Base-by-base conservation (phyloP, 2,113 vertebrate species). In the Spheniscus mendiculus region DNA sequence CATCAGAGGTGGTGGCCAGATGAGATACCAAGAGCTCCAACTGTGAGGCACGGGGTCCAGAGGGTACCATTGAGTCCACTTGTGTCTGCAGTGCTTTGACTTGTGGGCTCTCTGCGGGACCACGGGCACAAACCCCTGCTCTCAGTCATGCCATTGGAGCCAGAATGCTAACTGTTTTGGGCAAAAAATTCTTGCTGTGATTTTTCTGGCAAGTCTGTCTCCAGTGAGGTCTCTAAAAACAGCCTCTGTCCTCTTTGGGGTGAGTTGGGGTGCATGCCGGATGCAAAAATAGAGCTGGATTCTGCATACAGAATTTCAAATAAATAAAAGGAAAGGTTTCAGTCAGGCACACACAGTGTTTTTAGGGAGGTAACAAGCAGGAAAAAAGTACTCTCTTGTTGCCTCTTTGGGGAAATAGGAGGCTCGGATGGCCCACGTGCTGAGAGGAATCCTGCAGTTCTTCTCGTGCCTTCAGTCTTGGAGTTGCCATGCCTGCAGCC, bases 331-430 rank as follows among this genome's bases (percentile, higher is more conserved):
- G 15, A 36, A 87, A 89, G 25, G 14, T 53, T 87, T 76, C 42
- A 44, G 40, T 44, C 40, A 66, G 45, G 20, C 10, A 19, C 23
- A 36, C 0, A 0, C 15, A 34, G 20, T 1, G 0, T 30, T 77
- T 84, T 83, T 50, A 71, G 59, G 55, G 53, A 81, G 45, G 62
- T 52, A 52, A 52, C 29, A 36, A 45, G 47, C 6, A 79, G 44
- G 58, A 36, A 30, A 29, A 62, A 58, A 30, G 40, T 65, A 30
- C 9, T 47, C 23, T 45, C 8, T 20, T 62, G 13, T 36, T 86
- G 17, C 11, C 32, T 67, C 21, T 67, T 47, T 63, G 56, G 72
- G 77, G 66, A 65, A 65, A 70, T 8, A 44, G 36, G n/a, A 76
- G 22, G 22, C 26, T 83, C 0, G 2, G 13, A 30, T 89, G 63